Evolutionary conservation across 2,888 invertebrate species (phyloP).

Genomic region (Eurois occulta): DNA sequence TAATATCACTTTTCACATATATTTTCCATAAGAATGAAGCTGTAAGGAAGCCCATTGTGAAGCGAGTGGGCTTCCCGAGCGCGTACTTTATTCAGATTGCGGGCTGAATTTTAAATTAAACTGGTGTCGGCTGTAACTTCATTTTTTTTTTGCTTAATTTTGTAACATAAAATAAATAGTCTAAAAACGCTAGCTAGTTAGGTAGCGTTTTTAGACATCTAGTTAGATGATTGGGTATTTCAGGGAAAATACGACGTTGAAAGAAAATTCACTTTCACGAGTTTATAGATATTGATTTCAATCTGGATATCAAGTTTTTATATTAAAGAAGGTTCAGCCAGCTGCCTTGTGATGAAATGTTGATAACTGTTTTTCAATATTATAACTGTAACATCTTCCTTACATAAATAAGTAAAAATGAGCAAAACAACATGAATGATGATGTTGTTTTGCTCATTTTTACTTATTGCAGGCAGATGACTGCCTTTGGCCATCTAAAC

Average conservation of each 20-base stretch:
- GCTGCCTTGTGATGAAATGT: background rate
- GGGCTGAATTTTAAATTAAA: constrained; percentile 51
- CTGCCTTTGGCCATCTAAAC: background rate
- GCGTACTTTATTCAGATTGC: constrained; percentile 58
- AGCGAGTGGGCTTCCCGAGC: constrained; percentile 37
- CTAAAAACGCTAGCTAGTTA: constrained; percentile 6
- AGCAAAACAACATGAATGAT: background rate
- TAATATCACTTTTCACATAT: constrained; percentile 48
- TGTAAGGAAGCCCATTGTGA: constrained; percentile 57
- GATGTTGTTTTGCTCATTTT: too few species aligned
- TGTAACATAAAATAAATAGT: constrained; percentile 11
- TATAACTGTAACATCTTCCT: background rate
- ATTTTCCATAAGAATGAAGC: constrained; percentile 54
- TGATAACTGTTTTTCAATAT: background rate
- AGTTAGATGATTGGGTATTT: background rate
- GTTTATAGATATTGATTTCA: background rate
- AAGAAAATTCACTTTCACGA: background rate
- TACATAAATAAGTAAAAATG: background rate
- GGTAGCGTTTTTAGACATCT: too few species aligned
- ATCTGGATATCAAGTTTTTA: background rate
- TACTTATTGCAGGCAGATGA: too few species aligned
- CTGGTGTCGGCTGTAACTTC: constrained; percentile 10
- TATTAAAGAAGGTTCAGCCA: background rate
- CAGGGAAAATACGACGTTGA: background rate
- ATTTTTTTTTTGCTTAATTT: constrained; percentile 25